Percentiles rank a stretch among this genome's conserved stretches.
Evolutionary conservation across 2,888 invertebrate species (phyloP).

Genomic region (Metopia argyrocephala): DNA sequence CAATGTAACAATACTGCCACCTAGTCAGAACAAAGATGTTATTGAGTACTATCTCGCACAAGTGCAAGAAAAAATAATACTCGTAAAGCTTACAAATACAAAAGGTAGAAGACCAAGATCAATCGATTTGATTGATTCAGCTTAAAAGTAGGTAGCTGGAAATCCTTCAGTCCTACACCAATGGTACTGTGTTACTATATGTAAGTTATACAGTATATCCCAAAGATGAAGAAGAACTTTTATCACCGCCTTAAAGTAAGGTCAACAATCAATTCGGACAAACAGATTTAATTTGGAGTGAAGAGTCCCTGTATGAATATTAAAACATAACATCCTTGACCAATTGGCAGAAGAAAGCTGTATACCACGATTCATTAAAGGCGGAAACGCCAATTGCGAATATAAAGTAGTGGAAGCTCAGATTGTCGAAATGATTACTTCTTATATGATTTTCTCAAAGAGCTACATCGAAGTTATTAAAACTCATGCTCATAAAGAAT

Average conservation of each 20-base stretch:
- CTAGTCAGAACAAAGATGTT: not conserved
- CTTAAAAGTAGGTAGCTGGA: not conserved
- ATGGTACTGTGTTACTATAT: not conserved
- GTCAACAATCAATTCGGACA: not conserved
- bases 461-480: not conserved
- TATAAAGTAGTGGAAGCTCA: not conserved
- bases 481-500: not conserved
- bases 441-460: not conserved
- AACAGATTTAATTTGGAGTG: not conserved
- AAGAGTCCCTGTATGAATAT: not conserved
- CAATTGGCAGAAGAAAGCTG: not conserved
- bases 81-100: not conserved
- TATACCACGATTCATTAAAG: not conserved
- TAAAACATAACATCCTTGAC: not conserved
- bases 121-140: not conserved
- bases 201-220: no score
- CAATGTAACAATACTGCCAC: not conserved
- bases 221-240: not conserved
- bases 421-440: not conserved
- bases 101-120: not conserved
- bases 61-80: not conserved
- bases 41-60: not conserved
- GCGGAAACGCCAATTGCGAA: not conserved
- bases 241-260: not conserved
- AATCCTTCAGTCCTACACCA: not conserved